A percentile compares a stretch with the other conserved stretches of the same genome.
phyloP scores from a whole-genome alignment of 2,797 vertebrate genomes.

The Chaenodraco wilsoni region DNA sequence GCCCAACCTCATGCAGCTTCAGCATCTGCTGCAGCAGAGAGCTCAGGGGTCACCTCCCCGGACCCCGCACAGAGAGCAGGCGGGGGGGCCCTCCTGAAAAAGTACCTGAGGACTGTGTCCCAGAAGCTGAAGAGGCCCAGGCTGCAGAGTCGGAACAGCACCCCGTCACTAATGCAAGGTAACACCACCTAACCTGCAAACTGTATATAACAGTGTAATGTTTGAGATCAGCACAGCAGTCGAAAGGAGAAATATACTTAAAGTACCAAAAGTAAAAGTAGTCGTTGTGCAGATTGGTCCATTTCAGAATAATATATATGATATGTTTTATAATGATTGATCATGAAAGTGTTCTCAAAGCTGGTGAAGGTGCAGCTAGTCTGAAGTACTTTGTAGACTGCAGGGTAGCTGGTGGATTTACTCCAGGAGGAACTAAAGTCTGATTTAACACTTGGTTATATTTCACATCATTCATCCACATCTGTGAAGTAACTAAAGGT shows the following conservation, averaged over 20 bases:
- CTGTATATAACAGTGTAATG: not conserved
- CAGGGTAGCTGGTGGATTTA: too few relatives aligned
- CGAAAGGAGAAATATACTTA: not conserved
- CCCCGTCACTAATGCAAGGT: slow-evolving; percentile 64
- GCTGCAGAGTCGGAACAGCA: slow-evolving; percentile 73
- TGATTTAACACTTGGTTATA: too few relatives aligned
- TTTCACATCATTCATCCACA: too few relatives aligned
- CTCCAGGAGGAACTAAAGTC: too few relatives aligned
- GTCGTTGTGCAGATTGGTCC: too few relatives aligned
- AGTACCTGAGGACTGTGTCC: slow-evolving; percentile 85
- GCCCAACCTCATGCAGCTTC: slow-evolving; percentile 42
- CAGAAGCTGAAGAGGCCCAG: slow-evolving; percentile 84
- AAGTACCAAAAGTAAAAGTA: too few relatives aligned
- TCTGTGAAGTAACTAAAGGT: too few relatives aligned
- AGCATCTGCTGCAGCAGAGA: slow-evolving; percentile 48
- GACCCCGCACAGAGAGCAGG: slow-evolving; percentile 73
- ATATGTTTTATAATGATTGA: too few relatives aligned
- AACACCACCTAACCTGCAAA: slow-evolving; percentile 8
- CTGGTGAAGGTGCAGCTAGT: too few relatives aligned
- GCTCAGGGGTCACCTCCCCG: slow-evolving; percentile 60
- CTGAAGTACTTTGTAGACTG: too few relatives aligned
- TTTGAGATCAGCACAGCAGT: not conserved
- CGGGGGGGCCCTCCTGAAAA: slow-evolving; percentile 80
- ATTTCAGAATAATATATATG: too few relatives aligned
- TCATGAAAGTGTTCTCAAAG: too few relatives aligned